Evolutionary conservation across 2,888 invertebrate species (phyloP).

Genomic region (Mesorhabditis spiculigera): DNA sequence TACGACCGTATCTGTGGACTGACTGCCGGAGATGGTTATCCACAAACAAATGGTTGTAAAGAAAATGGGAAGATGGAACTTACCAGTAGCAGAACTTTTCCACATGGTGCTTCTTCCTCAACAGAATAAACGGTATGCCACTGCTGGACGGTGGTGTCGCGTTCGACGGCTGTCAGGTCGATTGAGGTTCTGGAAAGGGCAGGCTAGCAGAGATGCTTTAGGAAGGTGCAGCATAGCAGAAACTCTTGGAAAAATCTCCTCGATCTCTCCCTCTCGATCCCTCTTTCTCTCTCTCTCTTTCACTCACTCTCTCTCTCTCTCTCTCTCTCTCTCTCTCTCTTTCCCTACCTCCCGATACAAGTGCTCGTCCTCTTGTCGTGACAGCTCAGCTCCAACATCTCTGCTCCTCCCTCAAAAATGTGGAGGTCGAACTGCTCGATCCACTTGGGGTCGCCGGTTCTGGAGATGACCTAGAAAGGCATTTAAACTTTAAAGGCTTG

Average conservation of each 20-base stretch:
- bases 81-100: conserved; percentile 40
- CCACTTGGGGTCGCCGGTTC: conserved; percentile 85
- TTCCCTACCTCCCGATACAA: conserved; percentile 74
- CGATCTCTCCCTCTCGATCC: not conserved
- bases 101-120: conserved; percentile 71
- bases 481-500: not conserved
- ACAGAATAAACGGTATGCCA: conserved; percentile 68
- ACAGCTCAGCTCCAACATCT: conserved; percentile 83
- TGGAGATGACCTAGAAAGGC: conserved; percentile 65
- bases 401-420: conserved; percentile 87
- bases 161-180: conserved; percentile 77
- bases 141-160: conserved; percentile 85
- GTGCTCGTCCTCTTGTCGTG: conserved; percentile 85
- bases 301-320: too few relatives aligned
- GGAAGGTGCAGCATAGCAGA: conserved; percentile 19
- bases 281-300: too few relatives aligned
- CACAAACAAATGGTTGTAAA: too few relatives aligned
- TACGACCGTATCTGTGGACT: conserved; percentile 86
- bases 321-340: not conserved
- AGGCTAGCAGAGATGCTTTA: too few relatives aligned
- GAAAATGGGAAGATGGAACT: too few relatives aligned
- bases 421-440: conserved; percentile 94
- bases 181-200: conserved; percentile 71
- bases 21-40: conserved; percentile 89
- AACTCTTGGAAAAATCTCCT: not conserved